These are phyloP conservation scores for Ephestia elutella DNA, from an alignment of 1,140 invertebrate species.

Conservation along the genomic window DNA sequence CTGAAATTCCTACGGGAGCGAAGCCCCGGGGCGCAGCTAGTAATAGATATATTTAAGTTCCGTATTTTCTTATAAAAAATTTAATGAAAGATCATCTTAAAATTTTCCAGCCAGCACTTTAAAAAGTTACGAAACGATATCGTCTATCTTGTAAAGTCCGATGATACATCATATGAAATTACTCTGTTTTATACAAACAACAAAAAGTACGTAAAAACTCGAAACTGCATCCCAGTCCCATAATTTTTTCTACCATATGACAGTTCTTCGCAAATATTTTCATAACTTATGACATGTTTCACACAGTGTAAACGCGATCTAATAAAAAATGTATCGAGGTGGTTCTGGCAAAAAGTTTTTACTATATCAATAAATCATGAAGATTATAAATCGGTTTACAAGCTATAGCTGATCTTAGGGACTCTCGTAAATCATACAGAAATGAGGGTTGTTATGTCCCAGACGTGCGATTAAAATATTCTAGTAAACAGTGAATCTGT, in stretches of 20 bases:
- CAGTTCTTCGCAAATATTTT: neutral
- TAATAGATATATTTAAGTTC: too few species aligned
- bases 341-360: slow-evolving; percentile 30
- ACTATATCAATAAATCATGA: slow-evolving; percentile 52
- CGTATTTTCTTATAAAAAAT: too few species aligned
- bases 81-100: too few species aligned
- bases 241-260: too few species aligned
- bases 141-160: neutral
- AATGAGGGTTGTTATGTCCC: slow-evolving; percentile 37
- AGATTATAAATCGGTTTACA: slow-evolving; percentile 59
- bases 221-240: too few species aligned
- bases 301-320: neutral
- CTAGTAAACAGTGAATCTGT: slow-evolving; percentile 10
- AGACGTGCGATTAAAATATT: slow-evolving; percentile 22
- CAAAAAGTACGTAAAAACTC: too few species aligned
- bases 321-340: neutral
- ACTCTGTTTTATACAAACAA: too few species aligned
- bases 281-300: neutral
- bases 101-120: too few species aligned
- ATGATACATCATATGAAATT: neutral
- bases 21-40: too few species aligned
- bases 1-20: too few species aligned
- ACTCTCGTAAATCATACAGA: slow-evolving; percentile 49
- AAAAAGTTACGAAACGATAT: too few species aligned
- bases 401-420: slow-evolving; percentile 46